Conservation (phyloP, 2,888 invertebrate genomes). For the Caenorhabditis macrosperma region DNA sequence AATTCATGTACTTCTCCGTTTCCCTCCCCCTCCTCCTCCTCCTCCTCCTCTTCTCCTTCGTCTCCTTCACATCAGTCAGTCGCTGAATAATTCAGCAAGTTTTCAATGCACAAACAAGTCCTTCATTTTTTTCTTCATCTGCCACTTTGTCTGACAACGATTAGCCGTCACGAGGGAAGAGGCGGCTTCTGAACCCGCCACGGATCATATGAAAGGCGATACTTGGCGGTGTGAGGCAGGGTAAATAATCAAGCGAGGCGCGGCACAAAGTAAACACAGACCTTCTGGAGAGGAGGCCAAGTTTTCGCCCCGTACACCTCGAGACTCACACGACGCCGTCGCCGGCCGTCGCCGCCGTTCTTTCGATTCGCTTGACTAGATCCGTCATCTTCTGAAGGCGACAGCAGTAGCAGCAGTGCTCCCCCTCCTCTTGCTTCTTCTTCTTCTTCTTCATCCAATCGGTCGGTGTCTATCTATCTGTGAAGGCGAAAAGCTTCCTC, state of each 20-base stretch:
- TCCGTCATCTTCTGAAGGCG: conserved; percentile 35
- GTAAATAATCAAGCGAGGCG: conserved; percentile 50
- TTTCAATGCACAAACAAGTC: conserved; percentile 54
- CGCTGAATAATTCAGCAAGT: conserved; percentile 52
- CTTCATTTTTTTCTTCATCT: background rate
- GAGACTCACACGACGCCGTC: conserved; percentile 11
- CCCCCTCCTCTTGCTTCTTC: conserved; percentile 20
- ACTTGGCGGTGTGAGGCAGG: conserved; percentile 28
- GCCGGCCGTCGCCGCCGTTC: conserved; percentile 2
- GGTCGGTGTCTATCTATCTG: conserved; percentile 15
- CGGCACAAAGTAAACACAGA: conserved; percentile 47
- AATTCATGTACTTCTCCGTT: conserved; percentile 37
- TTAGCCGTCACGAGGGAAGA: too few relatives aligned
- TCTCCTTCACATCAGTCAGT: conserved; percentile 24
- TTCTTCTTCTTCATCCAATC: conserved; percentile 7
- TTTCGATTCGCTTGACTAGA: conserved; percentile 48
- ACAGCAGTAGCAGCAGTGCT: conserved; percentile 1
- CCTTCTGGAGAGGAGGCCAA: conserved; percentile 4
- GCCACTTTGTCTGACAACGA: background rate
- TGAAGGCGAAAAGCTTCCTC: conserved; percentile 10
- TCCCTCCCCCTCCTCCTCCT: conserved; percentile 1
- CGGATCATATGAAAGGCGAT: conserved; percentile 46
- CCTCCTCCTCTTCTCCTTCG: background rate
- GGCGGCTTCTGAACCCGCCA: conserved; percentile 25
- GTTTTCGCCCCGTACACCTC: background rate